phyloP scores from a whole-genome alignment of 2,113 vertebrate genomes.

The Silurus glanis region DNA sequence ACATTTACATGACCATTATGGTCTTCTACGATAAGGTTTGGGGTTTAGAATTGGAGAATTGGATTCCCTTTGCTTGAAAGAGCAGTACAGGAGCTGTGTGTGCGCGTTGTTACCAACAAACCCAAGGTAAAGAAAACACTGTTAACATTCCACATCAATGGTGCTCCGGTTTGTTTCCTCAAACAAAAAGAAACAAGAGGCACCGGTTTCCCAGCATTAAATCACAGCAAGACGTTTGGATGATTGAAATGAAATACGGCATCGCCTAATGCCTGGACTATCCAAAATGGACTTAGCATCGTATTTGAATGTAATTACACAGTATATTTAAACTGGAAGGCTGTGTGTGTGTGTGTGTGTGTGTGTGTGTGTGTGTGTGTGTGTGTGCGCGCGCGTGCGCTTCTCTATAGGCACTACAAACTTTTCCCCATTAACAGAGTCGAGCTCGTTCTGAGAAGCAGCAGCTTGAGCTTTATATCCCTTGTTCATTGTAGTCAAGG shows the following conservation, averaged over 20 bases:
- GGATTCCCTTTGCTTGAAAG: constrained; percentile 1
- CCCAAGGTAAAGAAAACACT: background rate
- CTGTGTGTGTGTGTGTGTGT: too few relatives aligned
- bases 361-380: too few relatives aligned
- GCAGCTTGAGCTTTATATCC: background rate
- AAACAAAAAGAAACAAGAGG: background rate
- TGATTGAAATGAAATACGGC: background rate
- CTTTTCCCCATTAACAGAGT: background rate
- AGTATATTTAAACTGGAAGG: background rate
- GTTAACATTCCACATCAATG: too few relatives aligned
- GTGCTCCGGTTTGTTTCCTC: background rate
- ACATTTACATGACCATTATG: constrained; percentile 68
- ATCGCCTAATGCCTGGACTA: background rate
- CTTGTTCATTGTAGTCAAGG: background rate
- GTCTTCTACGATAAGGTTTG: constrained; percentile 55
- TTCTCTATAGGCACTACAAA: background rate
- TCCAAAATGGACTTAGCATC: background rate
- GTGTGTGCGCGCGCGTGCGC: too few relatives aligned
- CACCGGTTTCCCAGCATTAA: background rate
- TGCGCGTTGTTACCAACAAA: background rate
- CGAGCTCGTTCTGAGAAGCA: background rate
- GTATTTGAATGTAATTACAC: background rate
- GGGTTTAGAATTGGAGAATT: constrained; percentile 26
- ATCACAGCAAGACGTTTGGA: background rate
- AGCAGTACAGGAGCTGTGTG: constrained; percentile 9